Evolutionary conservation across 2,113 vertebrate species (phyloP), one percentile per base, ranked within the genome.

Genomic region (Accipiter cooperii): DNA sequence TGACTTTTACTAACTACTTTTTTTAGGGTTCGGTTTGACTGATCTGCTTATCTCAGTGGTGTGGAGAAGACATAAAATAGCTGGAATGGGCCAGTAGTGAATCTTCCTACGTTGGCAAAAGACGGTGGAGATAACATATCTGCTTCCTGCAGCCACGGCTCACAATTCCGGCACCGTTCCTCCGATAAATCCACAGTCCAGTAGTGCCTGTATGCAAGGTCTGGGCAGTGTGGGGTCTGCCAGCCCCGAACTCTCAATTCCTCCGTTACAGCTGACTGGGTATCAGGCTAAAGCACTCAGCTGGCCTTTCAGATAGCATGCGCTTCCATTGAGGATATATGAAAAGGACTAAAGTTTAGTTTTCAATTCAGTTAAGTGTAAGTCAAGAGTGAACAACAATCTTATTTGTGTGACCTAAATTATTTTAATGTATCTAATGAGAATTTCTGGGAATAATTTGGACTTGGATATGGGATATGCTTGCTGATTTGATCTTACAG

Each of bases 181-280:
- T 74, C 18, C 25, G 17, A 15, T 2, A 36, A 63, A 66, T 40
- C 34, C 14, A 21, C 12, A 47, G 19, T 38, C 17, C 60, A 73
- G 68, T 31, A 20, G 18, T 0, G 2, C 36, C 25, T 73, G 17
- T 42, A 10, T 40, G 14, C 0, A 4, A 26, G 5, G 5, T 24
- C 13, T 47, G 66, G 66, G 38, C 26, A 19, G 13, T 10, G 12
- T 16, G 47, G 24, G n/a, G 13, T 38, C 38, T 78, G 49, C 34
- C 44, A 51, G 4, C 16, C 4, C 44, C 16, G 19, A 25, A 22
- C 12, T 42, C 64, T 10, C 54, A 49, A 2, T 69, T 63, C 22
- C 8, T 74, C 28, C 1, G 0, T 47, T 73, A 42, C 8, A 52
- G 19, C 34, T 55, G 17, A 31, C 33, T 54, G n/a, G 51, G 13